Evolutionary conservation across 64 coral and sea anemone genomes (phyloP).

Genomic region (Stylophora pistillata): DNA sequence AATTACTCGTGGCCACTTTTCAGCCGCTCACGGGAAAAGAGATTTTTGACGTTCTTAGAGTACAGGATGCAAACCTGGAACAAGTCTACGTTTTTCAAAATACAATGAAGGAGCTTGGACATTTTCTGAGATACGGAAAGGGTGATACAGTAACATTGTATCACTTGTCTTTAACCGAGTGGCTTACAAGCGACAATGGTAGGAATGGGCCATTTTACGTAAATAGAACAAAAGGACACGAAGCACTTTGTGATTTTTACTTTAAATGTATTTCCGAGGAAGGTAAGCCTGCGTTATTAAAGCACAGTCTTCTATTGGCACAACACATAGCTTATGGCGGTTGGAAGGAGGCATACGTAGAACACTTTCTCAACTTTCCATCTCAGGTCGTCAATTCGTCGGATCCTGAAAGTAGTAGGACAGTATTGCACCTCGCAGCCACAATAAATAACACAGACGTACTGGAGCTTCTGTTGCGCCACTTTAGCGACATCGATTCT

Average conservation of each 20-base stretch:
- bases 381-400: conserved; percentile 44
- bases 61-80: conserved; percentile 26
- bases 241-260: conserved; percentile 40
- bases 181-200: conserved; percentile 63
- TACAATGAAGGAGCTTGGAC: conserved; percentile 46
- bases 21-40: conserved; percentile 42
- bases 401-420: conserved; percentile 31
- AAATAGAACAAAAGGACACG: conserved; percentile 56
- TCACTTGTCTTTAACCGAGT: conserved; percentile 69
- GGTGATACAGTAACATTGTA: conserved; percentile 42
- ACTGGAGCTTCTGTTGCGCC: conserved; percentile 12
- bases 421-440: conserved; percentile 61
- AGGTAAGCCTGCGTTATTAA: background rate
- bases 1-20: conserved; percentile 61
- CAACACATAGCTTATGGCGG: conserved; percentile 43
- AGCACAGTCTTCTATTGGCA: conserved; percentile 23
- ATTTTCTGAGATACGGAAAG: conserved; percentile 51
- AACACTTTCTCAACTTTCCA: conserved; percentile 55
- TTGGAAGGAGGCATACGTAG: conserved; percentile 10
- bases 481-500: conserved; percentile 20
- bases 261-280: conserved; percentile 19
- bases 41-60: conserved; percentile 42
- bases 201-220: conserved; percentile 48
- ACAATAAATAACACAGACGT: conserved; percentile 35
- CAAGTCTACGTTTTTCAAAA: conserved; percentile 64